phyloP scores from a whole-genome alignment of 2,888 invertebrate species.

The Trissoscelio sp. region DNA sequence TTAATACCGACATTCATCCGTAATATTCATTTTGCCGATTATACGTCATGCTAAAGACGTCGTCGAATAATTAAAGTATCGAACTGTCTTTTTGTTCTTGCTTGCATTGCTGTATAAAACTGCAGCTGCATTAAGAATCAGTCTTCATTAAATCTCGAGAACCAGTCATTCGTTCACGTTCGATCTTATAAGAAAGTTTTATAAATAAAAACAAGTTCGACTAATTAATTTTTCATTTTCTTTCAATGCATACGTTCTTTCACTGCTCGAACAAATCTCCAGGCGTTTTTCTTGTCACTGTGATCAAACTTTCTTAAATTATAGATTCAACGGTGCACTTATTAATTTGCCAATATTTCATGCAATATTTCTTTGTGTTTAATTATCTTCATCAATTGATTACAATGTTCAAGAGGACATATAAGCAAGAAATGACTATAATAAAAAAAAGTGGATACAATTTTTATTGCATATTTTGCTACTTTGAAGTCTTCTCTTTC shows the following conservation, averaged over 20 bases:
- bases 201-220: conserved; percentile 10
- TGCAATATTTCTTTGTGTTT: no score
- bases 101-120: neutral
- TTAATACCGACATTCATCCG: neutral
- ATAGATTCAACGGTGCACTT: neutral
- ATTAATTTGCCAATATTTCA: no score
- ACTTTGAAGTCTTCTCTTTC: no score
- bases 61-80: neutral
- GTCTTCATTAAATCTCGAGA: conserved; percentile 22
- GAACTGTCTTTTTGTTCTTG: neutral
- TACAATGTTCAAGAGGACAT: no score
- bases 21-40: neutral
- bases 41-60: neutral
- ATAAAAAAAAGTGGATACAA: no score
- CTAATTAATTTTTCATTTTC: conserved; percentile 7
- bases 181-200: conserved; percentile 14
- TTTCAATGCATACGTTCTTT: neutral
- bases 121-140: conserved; percentile 18
- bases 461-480: no score
- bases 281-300: neutral
- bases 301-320: neutral
- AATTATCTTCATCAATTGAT: no score
- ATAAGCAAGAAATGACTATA: no score
- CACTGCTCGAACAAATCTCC: neutral
- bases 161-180: conserved; percentile 6